Evolutionary conservation across 2,113 vertebrate species (phyloP), one percentile per base, ranked within the genome.

Genomic region (Odobenus rosmarus): DNA sequence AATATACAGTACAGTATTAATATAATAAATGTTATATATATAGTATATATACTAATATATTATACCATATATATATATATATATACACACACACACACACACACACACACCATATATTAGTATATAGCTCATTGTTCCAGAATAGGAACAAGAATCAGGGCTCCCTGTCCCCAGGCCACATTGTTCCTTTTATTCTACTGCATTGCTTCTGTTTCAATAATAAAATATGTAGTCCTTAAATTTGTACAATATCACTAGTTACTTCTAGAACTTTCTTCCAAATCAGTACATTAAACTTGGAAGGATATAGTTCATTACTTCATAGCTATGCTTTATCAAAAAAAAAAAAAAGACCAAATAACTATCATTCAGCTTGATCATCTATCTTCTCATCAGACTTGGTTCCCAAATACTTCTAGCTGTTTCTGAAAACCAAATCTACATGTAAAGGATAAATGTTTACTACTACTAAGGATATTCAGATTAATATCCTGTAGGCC

Each of bases 361-460:
- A 89, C 13, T 62, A 80, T 89, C 49, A 74, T 57, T 76, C 51
- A 49, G 11, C 7, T 81, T 46, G n/a, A 74, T 71, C 13, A 81
- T 61, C 26, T 55, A 31, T 49, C 49, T 57, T 81, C 10, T 62
- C 36, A 83, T 10, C 21, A 77, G 21, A 74, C 28, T 51, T 86
- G 80, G 61, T 86, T 89, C 15, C 42, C 49, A 76, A 85, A 88
- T 46, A 42, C n/a, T 83, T 82, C 21, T 39, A 83, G 42, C 81
- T 82, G 36, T 90, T 94, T 77, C 82, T 96, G 51, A 83, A 90
- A 90, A 79, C n/a, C 55, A 87, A 62, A 82, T n/a, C 46, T 86
- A 84, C 23, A 46, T 80, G 53, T 81, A 83, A 90, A 96, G 57
- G 57, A 96, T 55, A 85, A 74, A 67, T 16, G 9, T 85, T 84